Base-by-base conservation (phyloP, 2,888 invertebrate genomes). In the Thelaira solivaga region DNA sequence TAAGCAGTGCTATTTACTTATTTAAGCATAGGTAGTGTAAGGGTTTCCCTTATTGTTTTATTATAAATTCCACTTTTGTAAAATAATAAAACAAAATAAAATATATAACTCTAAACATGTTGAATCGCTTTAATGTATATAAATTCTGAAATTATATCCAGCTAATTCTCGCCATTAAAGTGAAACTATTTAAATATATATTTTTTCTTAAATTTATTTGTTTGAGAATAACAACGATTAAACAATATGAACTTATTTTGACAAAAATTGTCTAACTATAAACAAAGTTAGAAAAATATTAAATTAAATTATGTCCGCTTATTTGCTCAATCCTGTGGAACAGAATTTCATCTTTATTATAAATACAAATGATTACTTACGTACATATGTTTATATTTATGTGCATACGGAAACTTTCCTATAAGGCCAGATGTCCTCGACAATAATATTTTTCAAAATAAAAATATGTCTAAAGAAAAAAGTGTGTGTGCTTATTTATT, bases 391-490 rank as follows among this genome's bases (percentile, higher is more conserved):
- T 6, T 1, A 13, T 26, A 13, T 39, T 2, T 20, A n/a, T 26
- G 57, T 20, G 39, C 13, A 39, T 3, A 20, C 22, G 16, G 13
- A 49, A 29, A n/a, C n/a, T n/a, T n/a, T n/a, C n/a, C n/a, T n/a
- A n/a, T n/a, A n/a, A n/a, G n/a, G n/a, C 51, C 62, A 61, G 62
- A 53, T 62, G 61, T 62, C 34, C 20, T 61, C 18, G 43, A 62
- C 41, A 62, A 39, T 26, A 31, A 16, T 13, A 45, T 61, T 29
- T 29, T 10, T 67, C 24, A 51, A 18, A 34, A 24, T 10, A 62
- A 36, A 24, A 36, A 11, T n/a, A 34, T 13, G 18, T 6, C 7
- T 26, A 51, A n/a, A 22, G 1, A 10, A 18, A 49, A 5, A 3
- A 8, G 13, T 20, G 10, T 26, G 10, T 55, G 45, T 34, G 11